Conservation (phyloP, 2,888 invertebrate genomes). For the Polydesmus complanatus region DNA sequence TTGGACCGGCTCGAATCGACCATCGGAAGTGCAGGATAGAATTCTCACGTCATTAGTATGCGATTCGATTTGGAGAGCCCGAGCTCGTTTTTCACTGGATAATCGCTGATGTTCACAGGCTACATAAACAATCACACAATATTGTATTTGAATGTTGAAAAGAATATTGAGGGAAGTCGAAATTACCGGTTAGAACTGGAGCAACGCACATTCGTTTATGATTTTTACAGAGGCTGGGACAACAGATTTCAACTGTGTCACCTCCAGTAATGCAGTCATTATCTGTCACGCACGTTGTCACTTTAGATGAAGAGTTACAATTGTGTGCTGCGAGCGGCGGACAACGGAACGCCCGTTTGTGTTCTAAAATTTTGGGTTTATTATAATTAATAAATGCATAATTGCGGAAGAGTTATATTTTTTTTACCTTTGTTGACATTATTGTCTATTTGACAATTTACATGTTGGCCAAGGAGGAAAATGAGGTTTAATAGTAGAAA, state of each 20-base stretch:
- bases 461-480: too few species aligned
- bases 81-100: conserved; percentile 47
- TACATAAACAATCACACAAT: conserved; percentile 18
- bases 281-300: neutral
- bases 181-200: neutral
- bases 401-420: too few species aligned
- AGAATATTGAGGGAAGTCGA: neutral
- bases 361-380: too few species aligned
- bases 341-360: neutral
- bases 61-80: conserved; percentile 37
- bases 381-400: too few species aligned
- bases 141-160: neutral
- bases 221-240: neutral
- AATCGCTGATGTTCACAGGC: conserved; percentile 53
- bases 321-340: too few species aligned
- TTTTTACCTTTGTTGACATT: neutral
- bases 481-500: too few species aligned
- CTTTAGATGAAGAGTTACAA: too few species aligned
- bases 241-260: neutral
- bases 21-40: conserved; percentile 26
- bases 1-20: conserved; percentile 28
- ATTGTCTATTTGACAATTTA: neutral
- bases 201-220: neutral
- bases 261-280: neutral
- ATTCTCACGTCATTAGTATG: neutral